Base-by-base conservation (phyloP, 2,888 invertebrate species). In the Rhabditoides inermis region DNA sequence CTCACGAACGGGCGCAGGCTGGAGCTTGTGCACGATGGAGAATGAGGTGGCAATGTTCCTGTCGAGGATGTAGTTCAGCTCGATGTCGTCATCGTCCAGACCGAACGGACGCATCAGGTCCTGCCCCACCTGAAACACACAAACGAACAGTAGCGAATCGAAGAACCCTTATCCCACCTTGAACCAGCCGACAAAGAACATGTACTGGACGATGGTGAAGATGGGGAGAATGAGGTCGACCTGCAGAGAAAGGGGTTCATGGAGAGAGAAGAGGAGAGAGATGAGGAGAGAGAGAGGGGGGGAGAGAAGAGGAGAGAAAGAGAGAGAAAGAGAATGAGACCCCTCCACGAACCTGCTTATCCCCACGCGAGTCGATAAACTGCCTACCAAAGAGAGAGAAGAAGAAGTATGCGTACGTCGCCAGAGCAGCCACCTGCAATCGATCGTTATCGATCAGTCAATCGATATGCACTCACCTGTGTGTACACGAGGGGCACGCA, bases 401-500 rank as follows among this genome's bases (percentile, higher is more conserved):
- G 2, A 73, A 73, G 60, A 78, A 79, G 61, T 76, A 79, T n/a
- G 73, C 72, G 54, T 78, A 76, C 4, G 77, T 77, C 3, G 78
- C 76, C 40, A 78, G 60, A 0, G 78, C 77, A 6, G 77, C 77
- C 12, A 78, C 78, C 58, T 58, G 36, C 4, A 32, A 54, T 26
- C 12, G 15, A 39, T n/a, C 10, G 1, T 1, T 2, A 10, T 12
- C 10, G 40, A 18, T 26, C 4, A 46, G 15, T 32, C 25, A 40
- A 39, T 42, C 22, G 3, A 3, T 42, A 25, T 18, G 2, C n/a
- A 7, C 28, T 44, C 23, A 50, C 45, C 53, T 65, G 63, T 7
- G 61, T 60, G 48, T 62, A 65, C 0, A 62, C 67, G 23, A 69
- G 60, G 12, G 69, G 69, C 12, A 69, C 64, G 49, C 60, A 63